phyloP scores from a whole-genome alignment of 2,797 vertebrate species.

The Neopelma chrysocephalum region DNA sequence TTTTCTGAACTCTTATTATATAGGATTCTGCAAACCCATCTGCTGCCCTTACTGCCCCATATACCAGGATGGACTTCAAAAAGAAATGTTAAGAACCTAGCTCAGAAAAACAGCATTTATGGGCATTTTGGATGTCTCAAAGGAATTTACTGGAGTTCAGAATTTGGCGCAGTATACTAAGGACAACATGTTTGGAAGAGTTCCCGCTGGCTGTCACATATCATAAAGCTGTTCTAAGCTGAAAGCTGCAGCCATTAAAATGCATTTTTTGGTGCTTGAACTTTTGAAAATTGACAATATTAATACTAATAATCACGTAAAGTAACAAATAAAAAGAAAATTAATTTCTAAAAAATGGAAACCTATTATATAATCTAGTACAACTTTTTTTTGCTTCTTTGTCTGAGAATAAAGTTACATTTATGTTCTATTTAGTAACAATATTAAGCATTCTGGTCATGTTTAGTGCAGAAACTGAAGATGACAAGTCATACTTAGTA shows the following conservation, averaged over 20 bases:
- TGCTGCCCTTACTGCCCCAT: neutral
- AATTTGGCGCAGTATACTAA: neutral
- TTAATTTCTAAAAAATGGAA: neutral
- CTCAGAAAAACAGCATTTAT: neutral
- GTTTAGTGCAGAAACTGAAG: neutral
- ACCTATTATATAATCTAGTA: neutral
- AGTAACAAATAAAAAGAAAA: neutral
- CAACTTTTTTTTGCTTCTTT: neutral
- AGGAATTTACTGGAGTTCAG: neutral
- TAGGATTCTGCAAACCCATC: neutral
- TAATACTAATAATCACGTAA: neutral
- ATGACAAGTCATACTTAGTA: neutral
- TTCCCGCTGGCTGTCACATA: neutral
- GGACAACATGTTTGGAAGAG: neutral
- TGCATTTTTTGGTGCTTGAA: neutral
- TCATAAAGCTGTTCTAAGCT: neutral
- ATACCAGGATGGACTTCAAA: neutral
- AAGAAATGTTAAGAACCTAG: neutral
- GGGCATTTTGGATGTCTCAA: neutral
- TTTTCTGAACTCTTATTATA: neutral
- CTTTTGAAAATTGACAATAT: neutral
- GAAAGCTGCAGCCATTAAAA: neutral
- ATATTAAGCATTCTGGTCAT: neutral
- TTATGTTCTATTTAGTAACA: neutral
- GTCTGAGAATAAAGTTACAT: neutral